A percentile compares a stretch with the other conserved stretches of the same genome.
phyloP scores from a whole-genome alignment of 2,113 vertebrate species.

The Otis tarda region DNA sequence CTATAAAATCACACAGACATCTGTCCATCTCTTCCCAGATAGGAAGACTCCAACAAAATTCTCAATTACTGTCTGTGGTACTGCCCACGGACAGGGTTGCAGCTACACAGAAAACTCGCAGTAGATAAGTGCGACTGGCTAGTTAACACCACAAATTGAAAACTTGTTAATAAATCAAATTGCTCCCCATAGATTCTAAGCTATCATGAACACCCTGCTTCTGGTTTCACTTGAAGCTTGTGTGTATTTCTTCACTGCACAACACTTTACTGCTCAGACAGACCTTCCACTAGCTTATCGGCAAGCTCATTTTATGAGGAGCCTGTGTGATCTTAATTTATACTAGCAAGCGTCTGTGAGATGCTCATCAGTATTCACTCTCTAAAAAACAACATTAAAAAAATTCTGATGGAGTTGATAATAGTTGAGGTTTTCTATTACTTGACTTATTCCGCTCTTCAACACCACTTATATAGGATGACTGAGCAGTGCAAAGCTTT shows the following conservation, averaged over 20 bases:
- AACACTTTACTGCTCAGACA: neutral
- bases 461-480: neutral
- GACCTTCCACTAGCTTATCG: neutral
- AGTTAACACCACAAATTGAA: neutral
- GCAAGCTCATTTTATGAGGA: neutral
- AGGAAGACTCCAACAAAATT: neutral
- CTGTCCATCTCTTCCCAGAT: neutral
- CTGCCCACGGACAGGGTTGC: neutral
- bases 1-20: neutral
- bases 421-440: neutral
- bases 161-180: neutral
- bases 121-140: rapidly evolving
- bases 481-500: neutral
- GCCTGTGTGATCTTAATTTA: neutral
- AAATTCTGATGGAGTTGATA: neutral
- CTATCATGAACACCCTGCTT: neutral
- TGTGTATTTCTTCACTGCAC: neutral
- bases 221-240: neutral
- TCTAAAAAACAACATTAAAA: neutral
- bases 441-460: neutral
- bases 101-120: neutral
- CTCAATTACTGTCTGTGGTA: neutral
- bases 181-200: neutral
- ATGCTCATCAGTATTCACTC: neutral
- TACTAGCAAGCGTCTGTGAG: neutral